Evolutionary conservation across 92 coral and sea anemone species (phyloP), one percentile per base, ranked within the genome.

Genomic region (Porites evermanni): DNA sequence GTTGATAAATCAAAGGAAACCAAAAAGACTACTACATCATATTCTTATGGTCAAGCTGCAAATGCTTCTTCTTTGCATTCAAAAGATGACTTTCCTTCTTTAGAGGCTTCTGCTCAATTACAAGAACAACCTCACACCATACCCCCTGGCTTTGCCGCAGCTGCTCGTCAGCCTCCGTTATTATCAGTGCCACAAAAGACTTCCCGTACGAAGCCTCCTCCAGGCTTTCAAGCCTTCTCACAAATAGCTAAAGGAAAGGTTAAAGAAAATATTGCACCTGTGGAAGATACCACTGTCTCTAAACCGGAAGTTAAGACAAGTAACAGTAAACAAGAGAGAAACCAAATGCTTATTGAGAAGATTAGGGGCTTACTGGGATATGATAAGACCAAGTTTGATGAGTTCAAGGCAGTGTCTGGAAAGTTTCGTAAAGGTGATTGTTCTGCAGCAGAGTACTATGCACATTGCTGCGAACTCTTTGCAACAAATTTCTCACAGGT

Each of bases 361-460:
- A 94, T 97, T 12, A 88, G 86, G 72, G 67, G 80, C 58, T 74
- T 95, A 52, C 77, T 97, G 14, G 89, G 86, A 12, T 13, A 91
- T 20, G 91, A 94, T 67, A 86, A 78, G 67, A 88, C 86, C 54
- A 95, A 92, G 84, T 97, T 97, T 93, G 87, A 80, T 1, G 91
- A 89, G 69, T 97, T 97, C 74, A 92, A 89, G 75, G 83, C 92
- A n/a, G 60, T 97, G 67, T 97, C 99, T 8, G 97, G 98, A 12
- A 89, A 78, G 29, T 97, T 95, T 64, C 93, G 98, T 23, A 91
- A 91, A 61, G 98, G 97, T 17, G 64, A 51, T 53, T 93, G 91
- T 64, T 75, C 98, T n/a, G 97, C 96, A 4, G 61, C 87, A 59
- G 92, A 84, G 3, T 97, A 97, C 70, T 97, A 95, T 71, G 64